Evolutionary conservation across 2,113 vertebrate genomes (phyloP).

Genomic region (Gallinago media): DNA sequence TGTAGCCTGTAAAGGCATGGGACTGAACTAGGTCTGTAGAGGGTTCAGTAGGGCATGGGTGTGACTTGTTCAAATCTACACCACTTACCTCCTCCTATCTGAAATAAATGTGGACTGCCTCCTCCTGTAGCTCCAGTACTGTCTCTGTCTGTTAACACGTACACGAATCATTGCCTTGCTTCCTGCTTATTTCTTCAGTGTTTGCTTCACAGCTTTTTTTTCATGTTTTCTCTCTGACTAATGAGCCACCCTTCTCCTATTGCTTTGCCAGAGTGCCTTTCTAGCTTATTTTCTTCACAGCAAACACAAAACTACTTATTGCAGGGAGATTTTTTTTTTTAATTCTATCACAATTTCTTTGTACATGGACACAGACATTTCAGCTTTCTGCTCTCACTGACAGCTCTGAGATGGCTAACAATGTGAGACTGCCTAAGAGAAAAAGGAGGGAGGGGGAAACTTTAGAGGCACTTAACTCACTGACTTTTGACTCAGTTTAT

Average conservation of each 20-base stretch:
- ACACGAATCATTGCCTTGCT: background rate
- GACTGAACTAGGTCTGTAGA: background rate
- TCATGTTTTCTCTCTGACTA: background rate
- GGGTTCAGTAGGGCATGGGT: background rate
- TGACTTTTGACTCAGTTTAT: background rate
- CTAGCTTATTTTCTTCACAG: background rate
- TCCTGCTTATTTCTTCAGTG: background rate
- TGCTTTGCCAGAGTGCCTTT: background rate
- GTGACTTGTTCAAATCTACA: background rate
- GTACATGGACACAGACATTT: background rate
- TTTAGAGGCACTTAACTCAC: background rate
- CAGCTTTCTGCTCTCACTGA: background rate
- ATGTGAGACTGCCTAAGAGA: background rate
- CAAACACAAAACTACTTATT: background rate
- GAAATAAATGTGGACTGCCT: background rate
- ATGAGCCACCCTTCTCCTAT: background rate
- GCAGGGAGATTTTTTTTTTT: background rate
- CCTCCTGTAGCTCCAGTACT: background rate
- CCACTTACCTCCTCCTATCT: background rate
- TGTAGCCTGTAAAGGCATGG: background rate
- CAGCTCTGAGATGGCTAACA: background rate
- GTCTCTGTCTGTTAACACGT: background rate
- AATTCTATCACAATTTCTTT: background rate
- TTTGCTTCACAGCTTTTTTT: background rate
- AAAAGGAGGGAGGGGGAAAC: rapidly evolving